Base-by-base conservation (phyloP, 2,797 vertebrate genomes). In the Jordanella pulchra region DNA sequence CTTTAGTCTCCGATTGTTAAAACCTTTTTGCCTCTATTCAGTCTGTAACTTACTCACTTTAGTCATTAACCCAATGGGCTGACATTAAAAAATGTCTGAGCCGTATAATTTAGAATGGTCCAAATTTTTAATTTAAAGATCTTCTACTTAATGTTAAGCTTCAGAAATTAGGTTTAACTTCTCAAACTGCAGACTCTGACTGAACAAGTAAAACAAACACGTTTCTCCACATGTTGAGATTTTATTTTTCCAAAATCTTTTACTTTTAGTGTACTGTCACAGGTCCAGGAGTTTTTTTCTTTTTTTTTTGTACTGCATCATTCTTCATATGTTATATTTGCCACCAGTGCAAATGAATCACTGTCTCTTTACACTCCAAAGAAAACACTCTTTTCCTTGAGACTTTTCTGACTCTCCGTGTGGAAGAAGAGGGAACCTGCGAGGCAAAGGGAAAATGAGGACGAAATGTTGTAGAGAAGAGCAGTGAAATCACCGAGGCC, bases 401-500 rank as follows among this genome's bases (percentile, higher is more conserved):
- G 54, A 82, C 79, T 83, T 69, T 25, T 67, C 66, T 3, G 18
- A 83, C 73, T 82, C 77, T 77, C 76, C 65, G 67, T 3, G 67
- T 27, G 61, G 48, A 35, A 65, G 35, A 55, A 27, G 63, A 65
- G 55, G 48, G 10, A 63, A 12, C 10, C 4, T 18, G 32, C 15
- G 18, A 48, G 10, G 45, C n/a, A 21, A n/a, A 15, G 4, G 11
- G 30, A 32, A 72, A 56, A 66, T 67, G 21, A 61, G 87, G 39
- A 5, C 15, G 1, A 54, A 76, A 17, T 39, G 73, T 13, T 61
- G 35, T 58, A 70, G 27, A 55, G 67, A 71, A 15, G 25, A 58
- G 39, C 47, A 71, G 27, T 3, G 63, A 86, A 89, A 85, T 79
- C 73, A 81, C 71, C 70, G 80, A 81, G 72, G 23, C 50, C 83